These are phyloP conservation scores for Dromius quadrimaculatus DNA, from an alignment of 2,888 invertebrate genomes.

Conservation along the genomic window DNA sequence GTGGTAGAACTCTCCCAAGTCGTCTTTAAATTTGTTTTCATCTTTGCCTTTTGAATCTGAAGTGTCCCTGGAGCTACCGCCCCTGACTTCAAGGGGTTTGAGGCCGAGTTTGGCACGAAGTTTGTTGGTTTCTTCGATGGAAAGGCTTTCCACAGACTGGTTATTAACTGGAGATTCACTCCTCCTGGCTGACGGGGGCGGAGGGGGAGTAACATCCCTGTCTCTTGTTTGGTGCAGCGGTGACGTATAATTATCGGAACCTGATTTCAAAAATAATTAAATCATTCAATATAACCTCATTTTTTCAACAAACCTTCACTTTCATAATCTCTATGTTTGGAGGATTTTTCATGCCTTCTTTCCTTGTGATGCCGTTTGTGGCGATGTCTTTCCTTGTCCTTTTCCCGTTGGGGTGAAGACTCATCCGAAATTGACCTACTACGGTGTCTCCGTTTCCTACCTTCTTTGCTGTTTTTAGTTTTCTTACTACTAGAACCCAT, in stretches of 20 bases:
- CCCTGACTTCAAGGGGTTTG: conserved; percentile 85
- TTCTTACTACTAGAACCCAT: conserved; percentile 82
- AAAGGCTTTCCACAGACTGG: conserved; percentile 72
- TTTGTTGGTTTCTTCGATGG: conserved; percentile 88
- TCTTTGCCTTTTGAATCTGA: conserved; percentile 66
- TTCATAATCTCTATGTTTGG: conserved; percentile 64
- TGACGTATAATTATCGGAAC: conserved; percentile 58
- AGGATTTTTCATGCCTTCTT: conserved; percentile 62
- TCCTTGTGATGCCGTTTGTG: conserved; percentile 66
- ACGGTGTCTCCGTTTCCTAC: conserved; percentile 78
- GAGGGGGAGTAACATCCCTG: conserved; percentile 61
- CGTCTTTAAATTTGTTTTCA: conserved; percentile 69
- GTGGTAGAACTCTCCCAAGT: conserved; percentile 86
- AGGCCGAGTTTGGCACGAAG: conserved; percentile 93
- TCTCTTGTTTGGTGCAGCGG: conserved; percentile 65
- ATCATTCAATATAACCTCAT: conserved; percentile 52
- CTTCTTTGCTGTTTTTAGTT: conserved; percentile 73
- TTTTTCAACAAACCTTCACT: conserved; percentile 72
- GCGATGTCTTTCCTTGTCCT: conserved; percentile 72
- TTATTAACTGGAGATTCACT: conserved; percentile 63
- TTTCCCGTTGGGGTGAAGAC: conserved; percentile 64
- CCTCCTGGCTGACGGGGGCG: conserved; percentile 8
- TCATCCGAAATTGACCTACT: conserved; percentile 71
- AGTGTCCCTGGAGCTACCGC: conserved; percentile 57
- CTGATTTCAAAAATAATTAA: too few species aligned